Evolutionary conservation across 2,113 vertebrate species (phyloP).

Genomic region (Phasianus colchicus): DNA sequence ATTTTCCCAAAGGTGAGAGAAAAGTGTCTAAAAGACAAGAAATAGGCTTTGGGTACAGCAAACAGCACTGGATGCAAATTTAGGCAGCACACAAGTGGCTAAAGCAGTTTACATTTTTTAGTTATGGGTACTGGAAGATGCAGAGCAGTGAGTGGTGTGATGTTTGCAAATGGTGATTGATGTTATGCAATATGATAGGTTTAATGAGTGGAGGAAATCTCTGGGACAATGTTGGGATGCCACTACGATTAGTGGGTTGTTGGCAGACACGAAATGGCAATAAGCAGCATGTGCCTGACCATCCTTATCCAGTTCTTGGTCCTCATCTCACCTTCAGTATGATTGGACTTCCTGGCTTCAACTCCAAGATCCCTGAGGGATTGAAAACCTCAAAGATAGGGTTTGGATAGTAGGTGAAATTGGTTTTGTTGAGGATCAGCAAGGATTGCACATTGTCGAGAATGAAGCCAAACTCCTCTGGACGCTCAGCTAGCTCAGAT

Average conservation of each 20-base stretch:
- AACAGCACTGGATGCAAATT: not conserved
- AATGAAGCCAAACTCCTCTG: conserved; percentile 96
- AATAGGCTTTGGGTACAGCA: not conserved
- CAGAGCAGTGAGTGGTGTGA: not conserved
- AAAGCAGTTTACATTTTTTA: not conserved
- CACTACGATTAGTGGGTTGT: not conserved
- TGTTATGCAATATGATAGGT: rapidly evolving
- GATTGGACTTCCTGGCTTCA: conserved; percentile 96
- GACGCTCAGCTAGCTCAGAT: conserved; percentile 86
- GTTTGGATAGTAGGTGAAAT: conserved; percentile 96
- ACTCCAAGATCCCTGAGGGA: conserved; percentile 90
- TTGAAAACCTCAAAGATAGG: conserved; percentile 93
- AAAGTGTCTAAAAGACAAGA: not conserved
- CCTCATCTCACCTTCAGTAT: conserved; percentile 90
- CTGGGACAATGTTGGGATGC: not conserved
- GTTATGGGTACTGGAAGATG: not conserved
- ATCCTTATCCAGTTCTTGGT: not conserved
- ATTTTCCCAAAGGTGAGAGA: not conserved
- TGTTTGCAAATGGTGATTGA: not conserved
- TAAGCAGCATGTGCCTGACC: not conserved
- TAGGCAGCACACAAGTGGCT: not conserved
- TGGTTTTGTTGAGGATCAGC: conserved; percentile 92
- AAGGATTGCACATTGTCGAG: conserved; percentile 92
- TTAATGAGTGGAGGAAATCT: not conserved
- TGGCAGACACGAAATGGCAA: not conserved